These are phyloP conservation scores for Lagopus muta DNA, from an alignment of 2,113 vertebrate species.

Conservation along the genomic window DNA sequence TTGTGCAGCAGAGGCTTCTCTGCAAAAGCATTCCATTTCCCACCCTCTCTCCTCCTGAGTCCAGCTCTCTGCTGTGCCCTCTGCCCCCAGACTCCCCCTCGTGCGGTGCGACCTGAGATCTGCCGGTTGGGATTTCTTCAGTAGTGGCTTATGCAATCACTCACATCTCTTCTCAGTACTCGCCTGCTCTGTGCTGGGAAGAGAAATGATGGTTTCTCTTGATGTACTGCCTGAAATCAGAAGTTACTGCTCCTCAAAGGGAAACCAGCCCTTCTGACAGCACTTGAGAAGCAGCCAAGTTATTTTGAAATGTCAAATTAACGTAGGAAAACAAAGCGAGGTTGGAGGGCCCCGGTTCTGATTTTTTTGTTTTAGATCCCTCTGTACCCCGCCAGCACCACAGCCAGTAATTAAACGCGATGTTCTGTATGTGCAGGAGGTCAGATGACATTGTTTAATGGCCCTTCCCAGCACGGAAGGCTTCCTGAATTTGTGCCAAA, in stretches of 20 bases:
- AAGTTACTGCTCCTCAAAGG: neutral
- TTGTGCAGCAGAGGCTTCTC: neutral
- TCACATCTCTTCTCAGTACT: neutral
- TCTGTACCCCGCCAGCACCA: neutral
- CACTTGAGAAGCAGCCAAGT: neutral
- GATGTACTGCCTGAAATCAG: slow-evolving; percentile 23
- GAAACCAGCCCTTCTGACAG: slow-evolving; percentile 24
- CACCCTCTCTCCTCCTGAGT: neutral
- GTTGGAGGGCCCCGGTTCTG: neutral
- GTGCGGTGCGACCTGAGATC: neutral
- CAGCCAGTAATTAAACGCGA: neutral
- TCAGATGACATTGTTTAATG: slow-evolving; percentile 14
- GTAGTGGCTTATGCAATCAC: neutral
- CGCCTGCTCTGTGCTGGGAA: neutral
- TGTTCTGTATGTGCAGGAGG: neutral
- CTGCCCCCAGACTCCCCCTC: neutral
- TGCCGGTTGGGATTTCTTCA: neutral
- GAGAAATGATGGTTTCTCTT: neutral
- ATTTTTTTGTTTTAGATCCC: neutral
- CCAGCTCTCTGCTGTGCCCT: neutral
- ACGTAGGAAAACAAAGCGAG: neutral
- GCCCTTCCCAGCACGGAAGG: neutral
- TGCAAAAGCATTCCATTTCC: neutral
- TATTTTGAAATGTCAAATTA: slow-evolving; percentile 54
- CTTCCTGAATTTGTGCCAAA: neutral